Conservation (phyloP, 1,140 invertebrate genomes). For the Dendroctonus ponderosae region DNA sequence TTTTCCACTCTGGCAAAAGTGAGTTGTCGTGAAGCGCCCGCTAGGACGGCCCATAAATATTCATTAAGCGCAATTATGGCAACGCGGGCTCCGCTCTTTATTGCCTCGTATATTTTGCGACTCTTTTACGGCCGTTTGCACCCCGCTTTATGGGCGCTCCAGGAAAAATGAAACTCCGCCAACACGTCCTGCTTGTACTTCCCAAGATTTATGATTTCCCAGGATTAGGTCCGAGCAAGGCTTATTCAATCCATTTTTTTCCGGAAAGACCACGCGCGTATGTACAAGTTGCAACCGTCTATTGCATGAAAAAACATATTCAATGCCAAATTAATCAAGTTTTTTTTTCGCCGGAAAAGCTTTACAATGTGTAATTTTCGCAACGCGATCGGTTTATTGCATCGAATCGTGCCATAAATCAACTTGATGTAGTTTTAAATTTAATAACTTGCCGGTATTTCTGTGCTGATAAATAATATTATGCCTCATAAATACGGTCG, state of each 20-base stretch:
- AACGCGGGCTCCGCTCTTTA: constrained; percentile 23
- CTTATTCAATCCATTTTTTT: too few relatives aligned
- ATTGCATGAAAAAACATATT: too few relatives aligned
- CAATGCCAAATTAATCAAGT: too few relatives aligned
- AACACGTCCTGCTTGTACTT: constrained; percentile 19
- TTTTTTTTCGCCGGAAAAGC: constrained; percentile 1
- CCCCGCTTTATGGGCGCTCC: constrained; percentile 23
- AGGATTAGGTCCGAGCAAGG: constrained; percentile 4
- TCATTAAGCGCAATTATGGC: constrained; percentile 29
- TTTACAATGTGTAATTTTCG: constrained; percentile 15
- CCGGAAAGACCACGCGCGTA: too few relatives aligned
- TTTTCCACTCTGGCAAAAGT: neutral
- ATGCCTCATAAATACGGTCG: constrained; percentile 20
- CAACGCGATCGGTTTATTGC: constrained; percentile 7
- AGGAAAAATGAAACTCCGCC: constrained; percentile 28
- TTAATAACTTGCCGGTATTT: constrained; percentile 26
- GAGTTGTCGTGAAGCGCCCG: neutral
- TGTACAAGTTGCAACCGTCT: too few relatives aligned
- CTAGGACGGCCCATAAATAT: constrained; percentile 21
- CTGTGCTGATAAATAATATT: constrained; percentile 26
- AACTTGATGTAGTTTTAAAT: constrained; percentile 24
- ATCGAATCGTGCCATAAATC: constrained; percentile 20
- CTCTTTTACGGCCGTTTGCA: constrained; percentile 27
- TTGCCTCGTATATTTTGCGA: constrained; percentile 29
- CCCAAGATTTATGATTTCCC: constrained; percentile 2